Conservation (phyloP, 1,140 invertebrate genomes). For the Brachionus angularis region DNA sequence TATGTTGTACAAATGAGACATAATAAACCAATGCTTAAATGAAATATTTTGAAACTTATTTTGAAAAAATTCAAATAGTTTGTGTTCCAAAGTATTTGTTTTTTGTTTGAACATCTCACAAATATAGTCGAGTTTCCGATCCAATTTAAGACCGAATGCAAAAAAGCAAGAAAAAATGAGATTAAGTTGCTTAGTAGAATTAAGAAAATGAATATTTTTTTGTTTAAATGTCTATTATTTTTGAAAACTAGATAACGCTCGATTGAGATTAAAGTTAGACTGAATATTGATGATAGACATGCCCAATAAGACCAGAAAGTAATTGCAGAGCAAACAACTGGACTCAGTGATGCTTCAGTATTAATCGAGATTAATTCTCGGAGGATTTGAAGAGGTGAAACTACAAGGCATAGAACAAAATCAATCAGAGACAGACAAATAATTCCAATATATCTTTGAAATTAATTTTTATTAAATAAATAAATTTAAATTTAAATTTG, state of each 20-base stretch:
- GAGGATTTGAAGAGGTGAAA: slow-evolving; percentile 26
- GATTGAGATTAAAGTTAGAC: slow-evolving; percentile 25
- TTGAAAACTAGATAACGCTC: slow-evolving; percentile 31
- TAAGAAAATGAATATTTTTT: not conserved
- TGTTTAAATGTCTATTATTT: slow-evolving; percentile 10
- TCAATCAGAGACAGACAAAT: slow-evolving; percentile 21
- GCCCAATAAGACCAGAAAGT: slow-evolving; percentile 33
- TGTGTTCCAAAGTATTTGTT: not conserved
- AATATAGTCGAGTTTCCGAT: not conserved
- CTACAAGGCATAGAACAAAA: slow-evolving; percentile 11
- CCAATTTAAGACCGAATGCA: slow-evolving; percentile 19
- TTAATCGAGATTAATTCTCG: slow-evolving; percentile 20
- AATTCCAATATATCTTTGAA: slow-evolving; percentile 43
- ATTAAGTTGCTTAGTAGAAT: not conserved
- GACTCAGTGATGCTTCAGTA: not conserved
- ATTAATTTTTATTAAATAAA: too few species aligned
- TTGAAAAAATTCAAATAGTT: slow-evolving; percentile 27
- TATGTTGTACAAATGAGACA: slow-evolving; percentile 16
- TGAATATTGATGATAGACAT: slow-evolving; percentile 41
- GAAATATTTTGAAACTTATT: slow-evolving; percentile 11
- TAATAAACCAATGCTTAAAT: not conserved
- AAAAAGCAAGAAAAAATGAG: not conserved
- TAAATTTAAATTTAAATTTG: too few species aligned
- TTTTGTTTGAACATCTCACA: slow-evolving; percentile 30
- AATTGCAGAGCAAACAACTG: not conserved